Conservation (phyloP, 1,140 invertebrate species). For the Sarcophaga peregrina region DNA sequence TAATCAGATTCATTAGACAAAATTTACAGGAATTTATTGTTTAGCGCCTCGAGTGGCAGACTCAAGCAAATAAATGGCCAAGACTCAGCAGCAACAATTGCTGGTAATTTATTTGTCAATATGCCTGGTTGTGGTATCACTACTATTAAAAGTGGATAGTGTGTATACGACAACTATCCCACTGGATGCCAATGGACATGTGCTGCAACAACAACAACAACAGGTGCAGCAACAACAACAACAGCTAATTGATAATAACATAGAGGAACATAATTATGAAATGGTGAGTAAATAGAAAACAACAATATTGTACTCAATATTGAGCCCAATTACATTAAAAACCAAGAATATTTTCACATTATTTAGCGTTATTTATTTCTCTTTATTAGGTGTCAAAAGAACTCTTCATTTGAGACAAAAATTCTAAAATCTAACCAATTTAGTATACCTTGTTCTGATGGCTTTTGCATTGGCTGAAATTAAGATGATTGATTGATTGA, state of each 20-base stretch:
- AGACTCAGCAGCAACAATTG: conserved; percentile 7
- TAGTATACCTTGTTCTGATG: too few relatives aligned
- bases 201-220: conserved; percentile 25
- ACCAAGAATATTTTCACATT: too few relatives aligned
- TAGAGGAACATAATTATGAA: conserved; percentile 28
- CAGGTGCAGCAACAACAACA: background rate
- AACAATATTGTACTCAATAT: too few relatives aligned
- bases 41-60: conserved; percentile 37
- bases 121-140: background rate
- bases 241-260: background rate
- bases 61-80: conserved; percentile 35
- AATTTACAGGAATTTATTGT: background rate
- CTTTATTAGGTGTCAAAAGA: too few relatives aligned
- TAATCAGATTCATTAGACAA: background rate
- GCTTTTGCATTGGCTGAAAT: too few relatives aligned
- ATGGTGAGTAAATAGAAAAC: background rate
- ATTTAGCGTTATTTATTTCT: too few relatives aligned
- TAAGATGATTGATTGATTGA: too few relatives aligned
- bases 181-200: conserved; percentile 19
- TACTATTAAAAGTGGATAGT: conserved; percentile 12
- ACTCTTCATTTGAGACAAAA: too few relatives aligned
- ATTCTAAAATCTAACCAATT: too few relatives aligned
- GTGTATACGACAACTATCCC: background rate
- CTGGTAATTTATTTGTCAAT: conserved; percentile 18
- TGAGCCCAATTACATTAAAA: too few relatives aligned